phyloP scores from a whole-genome alignment of 2,797 vertebrate genomes.

The Falco naumanni region DNA sequence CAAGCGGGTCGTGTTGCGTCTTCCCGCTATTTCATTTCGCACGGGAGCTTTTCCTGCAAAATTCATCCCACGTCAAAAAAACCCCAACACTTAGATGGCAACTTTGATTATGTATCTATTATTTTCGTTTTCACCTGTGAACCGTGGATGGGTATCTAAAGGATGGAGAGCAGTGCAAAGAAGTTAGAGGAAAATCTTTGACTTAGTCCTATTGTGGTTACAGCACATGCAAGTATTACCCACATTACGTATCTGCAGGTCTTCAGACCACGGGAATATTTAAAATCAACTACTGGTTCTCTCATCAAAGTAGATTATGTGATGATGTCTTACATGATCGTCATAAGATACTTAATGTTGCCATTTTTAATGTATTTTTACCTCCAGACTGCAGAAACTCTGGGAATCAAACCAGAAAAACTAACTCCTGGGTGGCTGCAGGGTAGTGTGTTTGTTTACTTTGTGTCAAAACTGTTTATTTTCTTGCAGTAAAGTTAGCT shows the following conservation, averaged over 20 bases:
- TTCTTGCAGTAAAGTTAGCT: neutral
- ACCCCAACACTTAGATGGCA: too few species aligned
- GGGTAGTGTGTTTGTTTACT: neutral
- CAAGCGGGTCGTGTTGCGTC: rapidly evolving
- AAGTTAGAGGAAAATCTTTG: neutral
- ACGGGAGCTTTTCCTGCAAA: neutral
- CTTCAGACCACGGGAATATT: neutral
- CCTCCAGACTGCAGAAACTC: neutral
- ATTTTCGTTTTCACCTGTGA: neutral
- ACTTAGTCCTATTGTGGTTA: neutral
- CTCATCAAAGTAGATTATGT: neutral
- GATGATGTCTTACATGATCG: neutral
- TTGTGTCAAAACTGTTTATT: conserved; percentile 24
- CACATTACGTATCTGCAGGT: rapidly evolving
- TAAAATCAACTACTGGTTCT: neutral
- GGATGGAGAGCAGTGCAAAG: rapidly evolving
- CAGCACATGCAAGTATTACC: neutral
- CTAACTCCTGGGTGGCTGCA: neutral
- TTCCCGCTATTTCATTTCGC: neutral
- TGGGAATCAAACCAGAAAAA: neutral
- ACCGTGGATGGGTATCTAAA: neutral
- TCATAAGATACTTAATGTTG: neutral
- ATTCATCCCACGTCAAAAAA: neutral
- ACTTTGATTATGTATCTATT: rapidly evolving
- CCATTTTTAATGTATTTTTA: neutral